Evolutionary conservation across 2,113 vertebrate species (phyloP).

Genomic region (Murina feae): DNA sequence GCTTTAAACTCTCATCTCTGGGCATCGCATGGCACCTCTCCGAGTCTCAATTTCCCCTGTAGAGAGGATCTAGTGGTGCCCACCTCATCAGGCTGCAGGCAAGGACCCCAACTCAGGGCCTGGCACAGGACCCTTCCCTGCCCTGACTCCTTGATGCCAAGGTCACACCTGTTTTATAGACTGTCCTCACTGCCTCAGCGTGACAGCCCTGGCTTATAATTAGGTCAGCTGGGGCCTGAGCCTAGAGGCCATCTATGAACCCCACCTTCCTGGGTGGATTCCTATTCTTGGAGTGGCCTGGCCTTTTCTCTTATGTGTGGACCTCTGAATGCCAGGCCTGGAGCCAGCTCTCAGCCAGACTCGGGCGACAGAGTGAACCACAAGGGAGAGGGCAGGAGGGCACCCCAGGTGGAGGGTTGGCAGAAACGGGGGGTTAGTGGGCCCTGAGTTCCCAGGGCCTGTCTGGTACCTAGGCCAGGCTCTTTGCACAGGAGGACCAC

Average conservation of each 20-base stretch:
- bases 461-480: neutral
- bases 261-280: accelerated
- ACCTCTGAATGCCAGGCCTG: neutral
- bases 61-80: neutral
- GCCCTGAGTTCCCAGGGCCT: neutral
- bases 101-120: neutral
- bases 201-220: neutral
- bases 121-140: neutral
- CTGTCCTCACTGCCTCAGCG: neutral
- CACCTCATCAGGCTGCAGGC: neutral
- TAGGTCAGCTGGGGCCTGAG: neutral
- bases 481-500: too few relatives aligned
- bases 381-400: neutral
- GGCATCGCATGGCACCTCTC: neutral
- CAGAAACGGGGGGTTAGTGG: neutral
- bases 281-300: neutral
- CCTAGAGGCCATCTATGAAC: neutral
- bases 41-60: neutral
- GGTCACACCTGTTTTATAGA: neutral
- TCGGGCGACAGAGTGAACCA: neutral
- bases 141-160: neutral
- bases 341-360: neutral
- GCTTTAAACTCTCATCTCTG: accelerated
- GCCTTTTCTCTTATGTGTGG: neutral
- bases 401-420: too few relatives aligned